Evolutionary conservation across 1,140 invertebrate species (phyloP), one percentile per base, ranked within the genome.

Genomic region (Neodiprion fabricii): DNA sequence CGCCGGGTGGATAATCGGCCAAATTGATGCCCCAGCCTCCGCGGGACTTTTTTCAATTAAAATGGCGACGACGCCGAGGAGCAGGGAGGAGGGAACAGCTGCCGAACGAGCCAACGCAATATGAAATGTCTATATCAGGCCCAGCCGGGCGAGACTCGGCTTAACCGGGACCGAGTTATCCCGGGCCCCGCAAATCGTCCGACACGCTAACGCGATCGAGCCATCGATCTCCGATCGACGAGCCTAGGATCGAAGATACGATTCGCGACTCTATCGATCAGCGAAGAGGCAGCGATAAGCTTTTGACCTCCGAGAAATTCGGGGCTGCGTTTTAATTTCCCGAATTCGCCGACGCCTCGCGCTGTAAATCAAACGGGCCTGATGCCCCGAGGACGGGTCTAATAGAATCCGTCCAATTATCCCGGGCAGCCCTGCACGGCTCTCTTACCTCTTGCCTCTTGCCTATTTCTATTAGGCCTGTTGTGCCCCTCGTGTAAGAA

Each of bases 11-110:
- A 83, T 85, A 84, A 85, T 84, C 80, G 80, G 84, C 79, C 78
- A 83, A 85, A 84, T 85, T 85, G 84, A 84, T 83, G 82, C 82
- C 76, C 75, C 75, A 73, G 75, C 76, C 77, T 78, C 75, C 77
- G 70, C 21, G 67, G 70, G 72, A 79, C 80, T 84, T 83, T 86
- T 87, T 87, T 87, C 85, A 86, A 86, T 87, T 87, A 85, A 83
- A 82, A 84, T 82, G 77, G 75, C 71, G 73, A 78, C 77, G 65
- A 77, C 74, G 70, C 53, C 71, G 67, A 78, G 76, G 77, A 79
- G n/a, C 28, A 40, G 53, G 28, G 28, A 9, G 53, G 8, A 9
- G 53, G 8, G 53, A 61, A 84, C 84, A 85, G 84, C 82, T 85
- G 84, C 82, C 83, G 79, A 84, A 82, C 79, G 74, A 40, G 72